Evolutionary conservation across 2,888 invertebrate species (phyloP), one percentile per base, ranked within the genome.

Genomic region (Heliconius cydno): DNA sequence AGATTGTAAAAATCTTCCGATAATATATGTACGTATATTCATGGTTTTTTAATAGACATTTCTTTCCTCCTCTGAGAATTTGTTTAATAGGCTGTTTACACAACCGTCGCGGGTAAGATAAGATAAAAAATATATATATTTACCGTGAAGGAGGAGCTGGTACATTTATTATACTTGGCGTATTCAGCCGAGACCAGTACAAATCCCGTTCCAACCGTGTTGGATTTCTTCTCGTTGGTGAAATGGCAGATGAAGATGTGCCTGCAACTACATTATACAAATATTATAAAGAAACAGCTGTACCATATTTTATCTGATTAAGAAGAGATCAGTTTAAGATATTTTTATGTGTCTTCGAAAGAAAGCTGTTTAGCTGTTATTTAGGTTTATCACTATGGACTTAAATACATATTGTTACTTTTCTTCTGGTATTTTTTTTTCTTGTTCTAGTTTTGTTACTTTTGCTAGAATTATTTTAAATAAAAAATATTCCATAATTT

Each of bases 171-270:
- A 82, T 83, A 28, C 72, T 74, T 22, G 83, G 82, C 76, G 85
- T 86, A 78, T 87, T 87, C 67, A 89, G 79, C 52, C 89, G 82
- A 1, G 88, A 87, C 90, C 90, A 91, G 81, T 87, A 89, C 19
- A 89, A 63, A 66, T 88, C 87, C 28, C 88, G 84, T 63, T 90
- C 90, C 76, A 84, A 65, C 74, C 84, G 86, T 25, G 85, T 84
- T 30, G 72, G 79, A 25, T 74, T 76, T 30, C 78, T 76, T 57
- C 78, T 79, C 60, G 78, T 41, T 6, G 79, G 80, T 38, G 78
- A 76, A 12, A 75, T 22, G 10, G 79, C 75, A 6, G 76, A 30
- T 46, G 70, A 10, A 63, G 80, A 74, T 79, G 67, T 12, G 34
- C 9, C 41, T 77, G 65, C 57, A 65, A 28, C 66, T 57, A 30